Conservation (phyloP, 2,113 vertebrate species). For the Mungos mungo region DNA sequence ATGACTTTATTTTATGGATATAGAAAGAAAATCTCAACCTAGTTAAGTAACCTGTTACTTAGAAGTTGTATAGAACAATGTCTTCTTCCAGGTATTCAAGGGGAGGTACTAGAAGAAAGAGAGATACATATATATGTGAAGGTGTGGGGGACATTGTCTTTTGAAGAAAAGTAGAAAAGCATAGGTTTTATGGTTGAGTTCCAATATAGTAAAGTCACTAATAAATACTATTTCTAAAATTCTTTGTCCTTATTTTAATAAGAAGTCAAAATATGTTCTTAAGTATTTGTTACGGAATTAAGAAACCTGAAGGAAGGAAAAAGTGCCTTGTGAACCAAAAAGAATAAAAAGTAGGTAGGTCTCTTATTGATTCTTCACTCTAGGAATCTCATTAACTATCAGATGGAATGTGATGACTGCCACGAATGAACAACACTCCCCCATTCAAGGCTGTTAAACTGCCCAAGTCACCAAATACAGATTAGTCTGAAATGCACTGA, state of each 20-base stretch:
- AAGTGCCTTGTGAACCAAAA: conserved; percentile 12
- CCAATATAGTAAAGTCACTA: neutral
- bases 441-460: conserved; percentile 51
- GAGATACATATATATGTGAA: neutral
- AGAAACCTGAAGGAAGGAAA: conserved; percentile 29
- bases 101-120: neutral
- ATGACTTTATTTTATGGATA: conserved; percentile 13
- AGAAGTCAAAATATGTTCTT: neutral
- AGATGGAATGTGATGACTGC: conserved; percentile 58
- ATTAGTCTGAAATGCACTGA: conserved; percentile 62
- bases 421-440: conserved; percentile 56
- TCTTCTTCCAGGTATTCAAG: neutral
- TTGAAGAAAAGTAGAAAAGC: neutral
- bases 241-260: conserved; percentile 21
- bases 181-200: neutral
- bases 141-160: neutral
- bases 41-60: neutral
- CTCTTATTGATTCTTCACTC: conserved; percentile 70
- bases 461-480: conserved; percentile 63
- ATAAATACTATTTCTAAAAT: neutral
- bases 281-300: conserved; percentile 65
- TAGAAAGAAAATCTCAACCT: neutral
- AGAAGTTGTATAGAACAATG: neutral
- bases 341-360: conserved; percentile 56
- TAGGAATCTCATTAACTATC: conserved; percentile 75